Percentiles rank a stretch among this genome's conserved stretches.
phyloP scores from a whole-genome alignment of 1,140 invertebrate species.

The Pseudomyrmex dendroicus region DNA sequence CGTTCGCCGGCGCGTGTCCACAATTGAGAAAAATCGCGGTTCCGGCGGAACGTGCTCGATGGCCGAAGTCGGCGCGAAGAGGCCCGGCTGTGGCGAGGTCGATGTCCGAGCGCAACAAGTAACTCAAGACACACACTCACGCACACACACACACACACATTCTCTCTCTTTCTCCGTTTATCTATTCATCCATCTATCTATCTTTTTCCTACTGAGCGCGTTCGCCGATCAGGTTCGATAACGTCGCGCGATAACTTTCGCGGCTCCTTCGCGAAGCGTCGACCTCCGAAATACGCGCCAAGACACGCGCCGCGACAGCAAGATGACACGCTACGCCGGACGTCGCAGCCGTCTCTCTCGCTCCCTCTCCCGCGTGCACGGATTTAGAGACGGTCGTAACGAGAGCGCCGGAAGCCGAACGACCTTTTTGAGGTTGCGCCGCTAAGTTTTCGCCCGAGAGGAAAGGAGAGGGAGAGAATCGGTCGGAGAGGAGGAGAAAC shows the following conservation, averaged over 20 bases:
- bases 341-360: conserved; percentile 21
- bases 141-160: no score
- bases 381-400: conserved; percentile 53
- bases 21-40: conserved; percentile 66
- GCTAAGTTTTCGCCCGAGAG: conserved; percentile 47
- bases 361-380: conserved; percentile 31
- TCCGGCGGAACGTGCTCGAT: conserved; percentile 69
- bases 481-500: background rate
- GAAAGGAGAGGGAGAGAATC: conserved; percentile 13
- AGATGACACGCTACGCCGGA: background rate
- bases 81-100: conserved; percentile 72
- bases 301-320: background rate
- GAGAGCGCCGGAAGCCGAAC: conserved; percentile 58
- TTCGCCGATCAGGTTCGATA: conserved; percentile 54
- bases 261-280: conserved; percentile 24
- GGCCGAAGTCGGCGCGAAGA: conserved; percentile 59
- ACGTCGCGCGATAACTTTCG: conserved; percentile 48
- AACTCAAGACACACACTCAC: conserved; percentile 19
- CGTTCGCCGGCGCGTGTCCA: conserved; percentile 49
- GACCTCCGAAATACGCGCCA: conserved; percentile 49
- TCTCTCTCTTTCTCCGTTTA: conserved; percentile 22
- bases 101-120: conserved; percentile 74
- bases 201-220: conserved; percentile 37
- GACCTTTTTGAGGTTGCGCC: conserved; percentile 60
- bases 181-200: conserved; percentile 28